Evolutionary conservation across 2,113 vertebrate species (phyloP).

Genomic region (Forbesichthys agassizii): DNA sequence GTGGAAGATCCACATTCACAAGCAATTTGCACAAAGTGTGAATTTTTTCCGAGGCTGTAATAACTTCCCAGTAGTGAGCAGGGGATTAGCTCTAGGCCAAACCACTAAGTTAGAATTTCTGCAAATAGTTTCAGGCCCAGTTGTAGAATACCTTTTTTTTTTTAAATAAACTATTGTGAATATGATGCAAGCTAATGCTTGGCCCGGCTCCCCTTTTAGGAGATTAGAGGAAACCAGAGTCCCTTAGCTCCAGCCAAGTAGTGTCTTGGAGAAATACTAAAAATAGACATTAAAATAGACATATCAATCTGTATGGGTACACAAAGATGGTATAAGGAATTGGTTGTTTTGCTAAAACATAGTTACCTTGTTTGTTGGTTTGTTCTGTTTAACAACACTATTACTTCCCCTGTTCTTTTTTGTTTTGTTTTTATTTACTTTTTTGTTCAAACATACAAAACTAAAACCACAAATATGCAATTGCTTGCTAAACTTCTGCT

Average conservation of each 20-base stretch:
- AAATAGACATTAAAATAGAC: neutral
- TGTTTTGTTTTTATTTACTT: no score
- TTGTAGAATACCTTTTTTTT: slow-evolving; percentile 74
- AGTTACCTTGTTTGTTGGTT: neutral
- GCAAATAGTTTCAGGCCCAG: slow-evolving; percentile 62
- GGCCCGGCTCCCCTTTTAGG: slow-evolving; percentile 36
- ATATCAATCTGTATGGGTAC: neutral
- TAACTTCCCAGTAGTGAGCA: slow-evolving; percentile 61
- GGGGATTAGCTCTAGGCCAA: slow-evolving; percentile 62
- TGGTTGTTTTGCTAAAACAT: neutral
- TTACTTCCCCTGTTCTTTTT: no score
- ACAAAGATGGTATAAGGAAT: neutral
- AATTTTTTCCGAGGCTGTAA: slow-evolving; percentile 65
- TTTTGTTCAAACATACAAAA: no score
- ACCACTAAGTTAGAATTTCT: slow-evolving; percentile 74
- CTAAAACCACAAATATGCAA: no score
- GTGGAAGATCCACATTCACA: slow-evolving; percentile 47
- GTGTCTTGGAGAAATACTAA: slow-evolving; percentile 10
- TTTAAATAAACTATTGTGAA: slow-evolving; percentile 71
- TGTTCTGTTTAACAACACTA: no score
- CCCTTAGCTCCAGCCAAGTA: slow-evolving; percentile 27
- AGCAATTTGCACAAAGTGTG: slow-evolving; percentile 60
- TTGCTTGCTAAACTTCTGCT: no score
- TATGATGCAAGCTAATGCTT: slow-evolving; percentile 38
- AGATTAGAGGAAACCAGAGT: slow-evolving; percentile 60